phyloP scores from a whole-genome alignment of 2,113 vertebrate genomes.

The Pseudorectes ferrugineus region DNA sequence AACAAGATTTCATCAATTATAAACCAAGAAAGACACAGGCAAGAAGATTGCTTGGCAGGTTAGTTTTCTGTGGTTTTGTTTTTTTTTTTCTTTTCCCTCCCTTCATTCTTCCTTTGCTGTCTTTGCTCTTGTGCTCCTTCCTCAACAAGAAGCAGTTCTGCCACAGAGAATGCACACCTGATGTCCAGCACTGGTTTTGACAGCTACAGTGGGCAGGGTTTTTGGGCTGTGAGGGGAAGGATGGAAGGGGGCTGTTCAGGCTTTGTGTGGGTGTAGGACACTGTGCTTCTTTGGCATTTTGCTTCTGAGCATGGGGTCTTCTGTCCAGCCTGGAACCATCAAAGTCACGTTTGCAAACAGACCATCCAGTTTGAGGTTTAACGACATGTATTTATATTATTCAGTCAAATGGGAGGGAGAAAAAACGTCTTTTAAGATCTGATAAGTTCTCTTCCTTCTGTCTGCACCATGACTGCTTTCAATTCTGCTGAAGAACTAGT shows the following conservation, averaged over 20 bases:
- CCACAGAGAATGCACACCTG: not conserved
- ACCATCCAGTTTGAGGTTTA: not conserved
- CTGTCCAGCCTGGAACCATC: not conserved
- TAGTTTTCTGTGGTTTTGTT: not conserved
- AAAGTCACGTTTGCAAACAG: not conserved
- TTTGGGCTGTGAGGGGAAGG: not conserved
- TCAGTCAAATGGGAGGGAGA: not conserved
- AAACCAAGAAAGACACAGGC: not conserved
- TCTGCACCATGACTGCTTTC: not conserved
- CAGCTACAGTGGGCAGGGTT: not conserved
- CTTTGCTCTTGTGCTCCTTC: not conserved
- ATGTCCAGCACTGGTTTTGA: not conserved
- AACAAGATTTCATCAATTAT: not conserved
- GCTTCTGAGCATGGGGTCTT: rapidly evolving
- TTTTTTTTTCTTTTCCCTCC: rapidly evolving
- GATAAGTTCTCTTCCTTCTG: not conserved
- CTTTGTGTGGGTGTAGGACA: not conserved
- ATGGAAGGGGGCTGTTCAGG: not conserved
- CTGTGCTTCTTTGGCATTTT: not conserved
- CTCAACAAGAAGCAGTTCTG: not conserved
- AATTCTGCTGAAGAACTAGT: not conserved
- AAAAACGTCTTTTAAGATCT: not conserved
- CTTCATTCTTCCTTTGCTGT: not conserved
- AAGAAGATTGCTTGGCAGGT: not conserved
- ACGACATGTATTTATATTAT: not conserved